phyloP scores from a whole-genome alignment of 2,113 vertebrate genomes.

The Eulemur rufifrons region DNA sequence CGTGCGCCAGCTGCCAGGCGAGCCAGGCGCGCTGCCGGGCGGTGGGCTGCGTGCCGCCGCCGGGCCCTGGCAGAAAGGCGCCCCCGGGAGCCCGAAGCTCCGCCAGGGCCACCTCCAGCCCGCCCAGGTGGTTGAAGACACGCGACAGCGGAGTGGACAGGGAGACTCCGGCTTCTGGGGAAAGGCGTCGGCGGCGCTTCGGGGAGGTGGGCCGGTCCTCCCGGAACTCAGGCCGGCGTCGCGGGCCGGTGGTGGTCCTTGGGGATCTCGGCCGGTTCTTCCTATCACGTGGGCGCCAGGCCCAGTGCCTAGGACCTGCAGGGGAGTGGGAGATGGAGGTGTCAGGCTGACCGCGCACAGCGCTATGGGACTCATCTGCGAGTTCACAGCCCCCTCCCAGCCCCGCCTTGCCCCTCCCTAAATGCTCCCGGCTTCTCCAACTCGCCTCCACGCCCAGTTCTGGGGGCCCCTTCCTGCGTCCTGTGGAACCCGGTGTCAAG shows the following conservation, averaged over 20 bases:
- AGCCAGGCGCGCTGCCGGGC: conserved; percentile 38
- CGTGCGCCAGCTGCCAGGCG: conserved; percentile 15
- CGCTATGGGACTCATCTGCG: not conserved
- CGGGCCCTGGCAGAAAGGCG: not conserved
- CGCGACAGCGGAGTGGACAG: accelerated
- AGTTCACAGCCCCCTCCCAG: not conserved
- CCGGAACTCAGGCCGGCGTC: accelerated
- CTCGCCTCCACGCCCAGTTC: not conserved
- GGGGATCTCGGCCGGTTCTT: too few species aligned
- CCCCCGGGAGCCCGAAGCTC: not conserved
- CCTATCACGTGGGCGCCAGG: accelerated
- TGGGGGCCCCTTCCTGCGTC: not conserved
- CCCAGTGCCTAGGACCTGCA: not conserved
- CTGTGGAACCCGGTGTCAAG: not conserved
- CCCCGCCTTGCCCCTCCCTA: accelerated
- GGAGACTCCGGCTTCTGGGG: not conserved
- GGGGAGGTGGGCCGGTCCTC: accelerated
- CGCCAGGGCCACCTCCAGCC: not conserved
- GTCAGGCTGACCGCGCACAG: not conserved
- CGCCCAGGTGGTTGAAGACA: not conserved
- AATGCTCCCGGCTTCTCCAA: accelerated
- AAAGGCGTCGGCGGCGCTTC: not conserved
- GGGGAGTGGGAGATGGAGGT: not conserved
- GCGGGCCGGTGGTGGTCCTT: accelerated
- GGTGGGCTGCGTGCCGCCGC: not conserved